Base-by-base conservation (phyloP, 2,797 vertebrate species). In the Phrynocephalus vlangalii region DNA sequence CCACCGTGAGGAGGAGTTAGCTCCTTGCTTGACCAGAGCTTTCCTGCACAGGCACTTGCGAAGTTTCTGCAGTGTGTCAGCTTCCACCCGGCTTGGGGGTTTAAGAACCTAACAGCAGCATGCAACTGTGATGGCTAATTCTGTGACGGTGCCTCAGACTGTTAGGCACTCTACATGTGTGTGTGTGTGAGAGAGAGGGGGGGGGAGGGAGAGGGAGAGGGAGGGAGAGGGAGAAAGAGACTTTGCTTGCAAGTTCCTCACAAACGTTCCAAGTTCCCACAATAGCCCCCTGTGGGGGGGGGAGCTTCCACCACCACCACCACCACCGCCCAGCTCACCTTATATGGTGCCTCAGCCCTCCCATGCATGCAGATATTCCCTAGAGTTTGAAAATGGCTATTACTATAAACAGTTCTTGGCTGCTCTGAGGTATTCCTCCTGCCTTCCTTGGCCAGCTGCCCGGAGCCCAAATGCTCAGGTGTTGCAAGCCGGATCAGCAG, bases 361-460 rank as follows among this genome's bases (percentile, higher is more conserved):
- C 50, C 79, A 20, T 50, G 28, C 80, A 86, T 4, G 52, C 76
- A 70, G n/a, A 79, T 56, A 24, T 79, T 84, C 48, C 76, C n/a
- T 66, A 56, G 52, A 56, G 52, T 56, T 83, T 22, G 56, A 68
- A 73, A 44, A 67, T 11, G 33, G 56, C 88, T 80, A 87, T 90
- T 83, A 86, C 86, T 89, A 86, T 48, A 30, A 56, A 33, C 6
- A 8, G 30, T 38, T 68, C 81, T 13, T 30, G 85, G 38, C 85
- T 60, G 44, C 44, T 3, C 26, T 22, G 68, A 73, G 60, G 22
- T 63, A 56, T n/a, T 38, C n/a, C 33, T 20, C n/a, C 73, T 20
- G 82, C 48, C 15, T 77, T 8, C 6, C 48, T 30, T 88, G 87
- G 75, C 70, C 26, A 6, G 20, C 52, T 80, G 70, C 87, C 76